Percentiles rank a stretch among this genome's conserved stretches.
Evolutionary conservation across 2,113 vertebrate species (phyloP).

Genomic region (Labeo rohita): DNA sequence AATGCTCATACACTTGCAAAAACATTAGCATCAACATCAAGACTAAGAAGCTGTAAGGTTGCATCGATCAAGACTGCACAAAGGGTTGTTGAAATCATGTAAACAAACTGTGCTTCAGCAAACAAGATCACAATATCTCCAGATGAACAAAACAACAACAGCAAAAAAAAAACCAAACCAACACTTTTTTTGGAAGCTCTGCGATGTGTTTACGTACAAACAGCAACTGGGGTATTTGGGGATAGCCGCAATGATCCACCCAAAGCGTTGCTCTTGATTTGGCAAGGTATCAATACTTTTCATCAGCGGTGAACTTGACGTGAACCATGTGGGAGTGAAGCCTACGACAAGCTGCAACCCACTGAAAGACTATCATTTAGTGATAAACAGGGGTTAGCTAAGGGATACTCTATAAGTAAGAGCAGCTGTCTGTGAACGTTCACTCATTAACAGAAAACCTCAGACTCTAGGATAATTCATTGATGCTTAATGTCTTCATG

Average conservation of each 20-base stretch:
- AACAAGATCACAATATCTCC: neutral
- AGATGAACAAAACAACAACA: slow-evolving; percentile 1
- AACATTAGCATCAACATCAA: neutral
- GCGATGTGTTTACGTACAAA: slow-evolving; percentile 20
- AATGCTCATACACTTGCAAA: slow-evolving; percentile 26
- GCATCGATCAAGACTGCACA: slow-evolving; percentile 18
- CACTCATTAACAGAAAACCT: slow-evolving; percentile 20
- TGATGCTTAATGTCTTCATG: neutral
- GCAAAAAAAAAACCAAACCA: slow-evolving; percentile 12
- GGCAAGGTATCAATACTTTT: slow-evolving; percentile 53
- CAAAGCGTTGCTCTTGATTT: slow-evolving; percentile 29
- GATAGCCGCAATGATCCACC: slow-evolving; percentile 30
- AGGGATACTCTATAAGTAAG: slow-evolving; percentile 29
- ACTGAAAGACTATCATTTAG: slow-evolving; percentile 8
- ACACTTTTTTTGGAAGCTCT: slow-evolving; percentile 21
- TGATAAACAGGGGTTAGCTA: slow-evolving; percentile 20
- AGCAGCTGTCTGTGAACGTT: slow-evolving; percentile 7
- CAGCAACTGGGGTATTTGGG: neutral
- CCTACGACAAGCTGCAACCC: neutral
- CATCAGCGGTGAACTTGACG: slow-evolving; percentile 26
- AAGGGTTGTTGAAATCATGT: slow-evolving; percentile 42
- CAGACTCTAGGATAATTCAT: neutral
- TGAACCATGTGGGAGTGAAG: slow-evolving; percentile 33
- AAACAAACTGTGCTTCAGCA: slow-evolving; percentile 11
- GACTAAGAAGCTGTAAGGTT: neutral